Percentiles rank a stretch among this genome's conserved stretches.
Evolutionary conservation across 1,140 invertebrate species (phyloP).

Genomic region (Coboldia fuscipes): DNA sequence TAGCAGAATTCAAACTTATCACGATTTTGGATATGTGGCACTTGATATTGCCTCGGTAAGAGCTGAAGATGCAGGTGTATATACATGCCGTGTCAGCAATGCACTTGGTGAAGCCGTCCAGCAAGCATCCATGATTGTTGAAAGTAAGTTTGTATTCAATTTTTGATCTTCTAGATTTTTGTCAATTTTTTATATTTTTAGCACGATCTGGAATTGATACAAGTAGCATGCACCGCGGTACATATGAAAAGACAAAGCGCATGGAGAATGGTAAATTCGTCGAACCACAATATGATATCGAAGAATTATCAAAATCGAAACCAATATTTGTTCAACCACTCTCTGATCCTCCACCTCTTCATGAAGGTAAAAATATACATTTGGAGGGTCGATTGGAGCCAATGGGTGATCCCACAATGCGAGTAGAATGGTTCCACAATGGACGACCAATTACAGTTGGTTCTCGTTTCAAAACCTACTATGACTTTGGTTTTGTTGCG

Average conservation of each 20-base stretch:
- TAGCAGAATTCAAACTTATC: slow-evolving; percentile 74
- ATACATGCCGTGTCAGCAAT: slow-evolving; percentile 77
- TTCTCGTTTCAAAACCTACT: slow-evolving; percentile 83
- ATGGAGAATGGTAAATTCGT: slow-evolving; percentile 69
- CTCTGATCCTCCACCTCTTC: slow-evolving; percentile 56
- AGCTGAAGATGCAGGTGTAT: slow-evolving; percentile 65
- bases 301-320: slow-evolving; percentile 84
- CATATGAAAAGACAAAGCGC: slow-evolving; percentile 69
- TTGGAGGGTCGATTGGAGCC: slow-evolving; percentile 77
- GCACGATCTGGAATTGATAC: slow-evolving; percentile 72
- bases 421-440: slow-evolving; percentile 90
- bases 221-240: slow-evolving; percentile 60
- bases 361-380: slow-evolving; percentile 80
- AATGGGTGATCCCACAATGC: slow-evolving; percentile 87
- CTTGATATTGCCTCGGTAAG: slow-evolving; percentile 79
- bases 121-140: slow-evolving; percentile 61
- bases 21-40: slow-evolving; percentile 89
- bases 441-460: slow-evolving; percentile 68
- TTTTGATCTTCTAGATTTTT: neutral
- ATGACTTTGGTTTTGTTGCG: slow-evolving; percentile 84
- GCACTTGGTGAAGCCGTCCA: slow-evolving; percentile 63
- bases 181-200: slow-evolving; percentile 18
- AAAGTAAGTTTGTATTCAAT: slow-evolving; percentile 41
- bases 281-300: slow-evolving; percentile 71
- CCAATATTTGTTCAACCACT: slow-evolving; percentile 74